These are phyloP conservation scores for Macquaria ambigua DNA, from an alignment of 2,113 vertebrate genomes.

Conservation along the genomic window DNA sequence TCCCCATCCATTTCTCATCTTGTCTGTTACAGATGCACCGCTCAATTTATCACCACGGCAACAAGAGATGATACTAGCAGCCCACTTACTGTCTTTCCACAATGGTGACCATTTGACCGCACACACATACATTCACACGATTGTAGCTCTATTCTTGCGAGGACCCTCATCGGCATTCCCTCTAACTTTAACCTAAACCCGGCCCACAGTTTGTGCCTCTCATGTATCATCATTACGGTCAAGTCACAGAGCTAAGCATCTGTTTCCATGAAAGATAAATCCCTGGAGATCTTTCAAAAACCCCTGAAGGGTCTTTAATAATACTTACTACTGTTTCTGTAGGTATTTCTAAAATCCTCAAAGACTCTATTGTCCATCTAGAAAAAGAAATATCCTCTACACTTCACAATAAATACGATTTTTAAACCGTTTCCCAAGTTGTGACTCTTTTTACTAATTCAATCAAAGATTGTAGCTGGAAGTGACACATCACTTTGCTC, in stretches of 20 bases:
- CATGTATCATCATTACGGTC: not conserved
- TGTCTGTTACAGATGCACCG: not conserved
- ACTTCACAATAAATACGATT: no score
- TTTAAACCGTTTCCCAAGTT: no score
- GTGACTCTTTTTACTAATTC: no score
- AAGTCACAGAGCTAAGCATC: not conserved
- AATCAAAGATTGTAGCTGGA: no score
- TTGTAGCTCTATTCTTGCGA: not conserved
- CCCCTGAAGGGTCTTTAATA: not conserved
- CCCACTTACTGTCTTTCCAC: not conserved
- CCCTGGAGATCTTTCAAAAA: not conserved
- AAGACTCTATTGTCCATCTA: no score
- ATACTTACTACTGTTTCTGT: not conserved
- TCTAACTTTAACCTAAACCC: no score
- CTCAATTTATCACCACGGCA: slow-evolving; percentile 55
- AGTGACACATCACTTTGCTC: no score
- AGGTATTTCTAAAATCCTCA: not conserved
- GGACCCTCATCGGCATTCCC: no score
- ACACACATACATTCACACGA: not conserved
- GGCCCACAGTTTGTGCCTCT: not conserved
- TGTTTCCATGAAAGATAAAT: slow-evolving; percentile 20
- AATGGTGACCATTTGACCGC: not conserved
- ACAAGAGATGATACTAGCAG: slow-evolving; percentile 14
- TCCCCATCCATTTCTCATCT: slow-evolving; percentile 16
- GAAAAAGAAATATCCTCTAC: no score